Evolutionary conservation across 2,888 invertebrate genomes (phyloP).

Genomic region (Lasioglossum zephyrum): DNA sequence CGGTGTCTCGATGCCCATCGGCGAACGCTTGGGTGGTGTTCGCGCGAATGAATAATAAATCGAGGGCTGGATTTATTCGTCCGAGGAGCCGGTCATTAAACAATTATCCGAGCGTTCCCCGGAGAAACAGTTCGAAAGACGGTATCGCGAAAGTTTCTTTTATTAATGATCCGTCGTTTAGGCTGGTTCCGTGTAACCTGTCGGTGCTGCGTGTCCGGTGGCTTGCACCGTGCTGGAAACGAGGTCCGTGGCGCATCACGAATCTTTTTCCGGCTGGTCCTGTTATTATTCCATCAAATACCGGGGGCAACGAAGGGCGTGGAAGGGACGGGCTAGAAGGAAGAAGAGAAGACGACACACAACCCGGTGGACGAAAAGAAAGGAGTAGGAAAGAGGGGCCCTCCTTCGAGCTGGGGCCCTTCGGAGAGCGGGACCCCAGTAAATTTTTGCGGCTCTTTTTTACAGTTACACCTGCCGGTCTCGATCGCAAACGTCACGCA

Average conservation of each 20-base stretch:
- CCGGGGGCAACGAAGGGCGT: conserved; percentile 52
- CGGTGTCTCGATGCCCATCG: not conserved
- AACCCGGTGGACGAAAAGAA: not conserved
- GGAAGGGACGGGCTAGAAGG: conserved; percentile 20
- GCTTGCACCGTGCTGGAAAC: conserved; percentile 32
- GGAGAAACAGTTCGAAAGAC: not conserved
- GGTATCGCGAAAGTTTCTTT: conserved; percentile 31
- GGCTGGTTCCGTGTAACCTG: conserved; percentile 59
- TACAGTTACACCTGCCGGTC: conserved; percentile 72
- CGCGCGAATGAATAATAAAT: conserved; percentile 4
- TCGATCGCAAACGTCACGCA: conserved; percentile 71
- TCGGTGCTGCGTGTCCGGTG: conserved; percentile 34
- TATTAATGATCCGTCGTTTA: conserved; percentile 49
- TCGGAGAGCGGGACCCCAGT: conserved; percentile 17
- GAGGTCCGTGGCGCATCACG: conserved; percentile 33
- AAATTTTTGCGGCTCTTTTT: conserved; percentile 72
- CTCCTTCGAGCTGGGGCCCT: not conserved
- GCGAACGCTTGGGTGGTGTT: not conserved
- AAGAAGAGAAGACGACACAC: not conserved
- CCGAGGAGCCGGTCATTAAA: not conserved
- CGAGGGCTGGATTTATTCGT: not conserved
- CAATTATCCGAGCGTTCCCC: conserved; percentile 7
- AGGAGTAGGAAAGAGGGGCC: not conserved
- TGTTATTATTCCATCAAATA: conserved; percentile 73
- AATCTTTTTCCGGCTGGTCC: conserved; percentile 50